Conservation (phyloP, 2,797 vertebrate species). For the Sandelia bainsii region DNA sequence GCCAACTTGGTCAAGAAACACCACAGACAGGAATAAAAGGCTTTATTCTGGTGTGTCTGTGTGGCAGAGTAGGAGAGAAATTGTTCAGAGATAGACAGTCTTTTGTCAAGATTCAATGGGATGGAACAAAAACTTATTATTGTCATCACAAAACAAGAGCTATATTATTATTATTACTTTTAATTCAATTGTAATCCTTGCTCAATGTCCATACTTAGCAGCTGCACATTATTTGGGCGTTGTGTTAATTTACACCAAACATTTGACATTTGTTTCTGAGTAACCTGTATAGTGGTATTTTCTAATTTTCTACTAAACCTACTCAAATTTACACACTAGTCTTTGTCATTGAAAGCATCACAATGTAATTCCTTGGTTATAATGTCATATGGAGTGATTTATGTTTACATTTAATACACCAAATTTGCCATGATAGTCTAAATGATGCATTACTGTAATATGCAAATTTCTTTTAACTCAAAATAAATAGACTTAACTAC, state of each 20-base stretch:
- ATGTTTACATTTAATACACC: not conserved
- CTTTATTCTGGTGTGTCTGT: conserved; percentile 39
- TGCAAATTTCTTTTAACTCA: not conserved
- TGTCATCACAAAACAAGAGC: not conserved
- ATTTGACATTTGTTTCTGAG: not conserved
- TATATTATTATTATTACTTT: too few relatives aligned
- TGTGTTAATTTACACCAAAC: not conserved
- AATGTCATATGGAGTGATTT: not conserved
- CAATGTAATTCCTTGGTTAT: not conserved
- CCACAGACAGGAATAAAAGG: conserved; percentile 38
- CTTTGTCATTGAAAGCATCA: too few relatives aligned
- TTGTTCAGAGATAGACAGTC: conserved; percentile 16
- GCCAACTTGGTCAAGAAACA: conserved; percentile 39
- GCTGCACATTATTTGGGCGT: not conserved
- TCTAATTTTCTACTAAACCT: not conserved
- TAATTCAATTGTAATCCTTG: too few relatives aligned
- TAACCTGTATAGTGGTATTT: not conserved
- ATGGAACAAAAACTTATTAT: not conserved
- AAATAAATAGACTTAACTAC: not conserved
- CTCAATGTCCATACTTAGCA: not conserved
- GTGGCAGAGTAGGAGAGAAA: conserved; percentile 12
- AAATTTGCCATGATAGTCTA: not conserved
- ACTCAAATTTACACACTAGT: too few relatives aligned
- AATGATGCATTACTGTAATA: not conserved
- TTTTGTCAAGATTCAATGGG: conserved; percentile 5